These are phyloP conservation scores for Eupleurogrammus muticus DNA, from an alignment of 2,797 vertebrate genomes.

Conservation along the genomic window DNA sequence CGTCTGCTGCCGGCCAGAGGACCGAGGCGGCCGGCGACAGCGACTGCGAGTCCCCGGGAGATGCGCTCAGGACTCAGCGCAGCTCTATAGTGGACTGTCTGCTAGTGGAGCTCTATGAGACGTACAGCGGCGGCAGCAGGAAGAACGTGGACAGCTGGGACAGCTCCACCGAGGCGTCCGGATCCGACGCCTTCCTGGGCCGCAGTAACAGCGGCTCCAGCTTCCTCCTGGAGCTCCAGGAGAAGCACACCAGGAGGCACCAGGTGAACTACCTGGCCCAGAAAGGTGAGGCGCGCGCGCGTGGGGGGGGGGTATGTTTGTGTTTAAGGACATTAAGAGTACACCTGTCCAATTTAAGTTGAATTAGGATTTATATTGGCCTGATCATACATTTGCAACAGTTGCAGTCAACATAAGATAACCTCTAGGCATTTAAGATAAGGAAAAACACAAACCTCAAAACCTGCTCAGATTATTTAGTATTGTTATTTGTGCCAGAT, in stretches of 20 bases:
- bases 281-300: constrained; percentile 83
- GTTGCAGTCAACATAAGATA: background rate
- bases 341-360: too few relatives aligned
- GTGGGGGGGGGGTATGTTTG: background rate
- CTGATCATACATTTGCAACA: background rate
- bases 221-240: constrained; percentile 90
- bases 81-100: constrained; percentile 92
- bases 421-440: background rate
- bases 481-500: too few relatives aligned
- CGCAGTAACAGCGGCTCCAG: constrained; percentile 86
- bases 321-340: background rate
- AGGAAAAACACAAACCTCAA: background rate
- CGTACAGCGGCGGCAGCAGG: constrained; percentile 77
- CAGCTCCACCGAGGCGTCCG: constrained; percentile 93
- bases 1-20: background rate
- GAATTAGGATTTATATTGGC: too few relatives aligned
- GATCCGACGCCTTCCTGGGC: constrained; percentile 85
- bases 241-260: constrained; percentile 86
- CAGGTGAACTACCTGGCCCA: constrained; percentile 89
- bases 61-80: constrained; percentile 52
- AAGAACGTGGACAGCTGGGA: constrained; percentile 86
- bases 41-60: constrained; percentile 29
- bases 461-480: too few relatives aligned
- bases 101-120: constrained; percentile 93
- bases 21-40: constrained; percentile 27